Evolutionary conservation across 2,888 invertebrate genomes (phyloP).

Genomic region (Torymus tubicola): DNA sequence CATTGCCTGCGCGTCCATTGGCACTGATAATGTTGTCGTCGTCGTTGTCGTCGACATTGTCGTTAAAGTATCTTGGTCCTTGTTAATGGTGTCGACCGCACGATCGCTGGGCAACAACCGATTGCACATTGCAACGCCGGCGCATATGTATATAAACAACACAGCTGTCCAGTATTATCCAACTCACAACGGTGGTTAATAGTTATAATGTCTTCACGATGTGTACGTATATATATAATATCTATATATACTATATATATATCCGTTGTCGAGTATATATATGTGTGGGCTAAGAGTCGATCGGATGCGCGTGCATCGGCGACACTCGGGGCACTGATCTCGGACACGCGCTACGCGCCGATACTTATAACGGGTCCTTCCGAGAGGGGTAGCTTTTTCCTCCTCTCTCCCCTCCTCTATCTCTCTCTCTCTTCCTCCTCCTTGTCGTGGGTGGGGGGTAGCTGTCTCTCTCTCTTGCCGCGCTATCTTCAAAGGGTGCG

Average conservation of each 20-base stretch:
- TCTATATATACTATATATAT: too few relatives aligned
- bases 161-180: too few relatives aligned
- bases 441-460: too few relatives aligned
- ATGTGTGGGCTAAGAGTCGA: too few relatives aligned
- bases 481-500: conserved; percentile 20
- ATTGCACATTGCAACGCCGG: conserved; percentile 6
- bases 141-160: too few relatives aligned
- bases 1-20: conserved; percentile 67
- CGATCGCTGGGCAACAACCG: conserved; percentile 12
- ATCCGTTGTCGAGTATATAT: too few relatives aligned
- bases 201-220: too few relatives aligned
- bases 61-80: too few relatives aligned
- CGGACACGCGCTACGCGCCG: conserved; percentile 72
- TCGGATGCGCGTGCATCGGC: conserved; percentile 69
- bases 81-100: not conserved
- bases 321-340: conserved; percentile 72
- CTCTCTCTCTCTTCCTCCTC: conserved; percentile 36
- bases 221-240: too few relatives aligned
- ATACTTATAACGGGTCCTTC: conserved; percentile 69
- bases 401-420: conserved; percentile 17
- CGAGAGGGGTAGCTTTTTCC: conserved; percentile 7
- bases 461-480: conserved; percentile 39
- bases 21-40: not conserved
- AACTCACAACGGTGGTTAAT: too few relatives aligned
- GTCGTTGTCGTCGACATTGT: too few relatives aligned